Evolutionary conservation across 2,797 vertebrate genomes (phyloP).

Genomic region (Pseudomugil gertrudae): DNA sequence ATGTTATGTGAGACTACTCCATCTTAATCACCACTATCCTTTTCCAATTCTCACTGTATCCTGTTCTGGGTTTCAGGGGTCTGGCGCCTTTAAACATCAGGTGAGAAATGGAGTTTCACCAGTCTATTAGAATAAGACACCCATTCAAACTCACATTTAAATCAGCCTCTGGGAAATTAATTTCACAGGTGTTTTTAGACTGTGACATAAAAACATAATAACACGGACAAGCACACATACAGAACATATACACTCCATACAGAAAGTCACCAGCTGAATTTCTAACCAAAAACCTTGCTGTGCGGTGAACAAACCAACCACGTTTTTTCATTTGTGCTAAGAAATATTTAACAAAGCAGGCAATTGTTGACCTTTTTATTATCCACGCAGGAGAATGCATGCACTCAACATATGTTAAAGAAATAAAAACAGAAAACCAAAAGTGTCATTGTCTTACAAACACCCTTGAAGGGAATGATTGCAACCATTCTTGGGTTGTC

Average conservation of each 20-base stretch:
- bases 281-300: background rate
- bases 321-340: background rate
- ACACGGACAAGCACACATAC: background rate
- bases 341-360: background rate
- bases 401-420: background rate
- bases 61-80: background rate
- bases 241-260: background rate
- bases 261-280: background rate
- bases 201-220: too few relatives aligned
- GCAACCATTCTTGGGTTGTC: constrained; percentile 39
- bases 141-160: background rate
- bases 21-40: background rate
- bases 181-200: background rate
- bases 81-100: background rate
- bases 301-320: background rate
- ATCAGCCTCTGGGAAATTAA: background rate
- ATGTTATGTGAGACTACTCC: background rate
- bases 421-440: background rate
- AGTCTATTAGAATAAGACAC: background rate
- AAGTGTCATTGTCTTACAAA: constrained; percentile 25
- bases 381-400: background rate
- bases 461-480: constrained; percentile 32
- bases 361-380: background rate
- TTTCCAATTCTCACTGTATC: background rate
- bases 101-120: background rate